Evolutionary conservation across 2,888 invertebrate species (phyloP), one percentile per base, ranked within the genome.

Genomic region (Nymphalis urticae): DNA sequence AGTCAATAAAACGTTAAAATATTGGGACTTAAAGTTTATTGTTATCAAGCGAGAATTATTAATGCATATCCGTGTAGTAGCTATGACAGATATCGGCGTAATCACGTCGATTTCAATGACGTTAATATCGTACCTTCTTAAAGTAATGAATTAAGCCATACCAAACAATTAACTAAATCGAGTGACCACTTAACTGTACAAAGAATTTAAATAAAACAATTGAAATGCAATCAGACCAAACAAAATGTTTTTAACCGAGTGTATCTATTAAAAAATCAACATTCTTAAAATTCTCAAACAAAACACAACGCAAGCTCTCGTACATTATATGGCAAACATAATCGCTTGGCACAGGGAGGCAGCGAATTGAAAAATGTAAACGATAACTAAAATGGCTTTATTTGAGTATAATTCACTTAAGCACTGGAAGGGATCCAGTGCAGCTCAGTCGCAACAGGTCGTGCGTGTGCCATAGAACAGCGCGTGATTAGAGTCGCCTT

Each of bases 331-430:
- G 42, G 61, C 63, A 27, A 61, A 60, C 61, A 68, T 65, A 67
- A 70, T 68, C 64, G 81, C 82, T 89, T 91, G 91, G 91, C 90
- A 91, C 80, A 77, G 78, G 80, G 72, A 76, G 75, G 79, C 75
- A 78, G 84, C 75, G 82, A 87, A 92, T 91, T 92, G 92, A 92
- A 92, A 92, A 92, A 91, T 91, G 86, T 90, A 88, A 91, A 92
- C 91, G 89, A 88, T 90, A 91, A 90, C 83, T 87, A 81, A 82
- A 82, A 82, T 80, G 85, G 77, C 82, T 87, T 88, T 89, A 88
- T 88, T 87, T 86, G 84, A 86, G 85, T 85, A 84, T 89, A 88
- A 86, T 85, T 87, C 86, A 82, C 84, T 89, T 87, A 85, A 85
- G 79, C 78, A 86, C 87, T 87, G 88, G 88, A 87, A 86, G 80